phyloP scores from a whole-genome alignment of 2,888 invertebrate genomes.

The Embidobia sp. region DNA sequence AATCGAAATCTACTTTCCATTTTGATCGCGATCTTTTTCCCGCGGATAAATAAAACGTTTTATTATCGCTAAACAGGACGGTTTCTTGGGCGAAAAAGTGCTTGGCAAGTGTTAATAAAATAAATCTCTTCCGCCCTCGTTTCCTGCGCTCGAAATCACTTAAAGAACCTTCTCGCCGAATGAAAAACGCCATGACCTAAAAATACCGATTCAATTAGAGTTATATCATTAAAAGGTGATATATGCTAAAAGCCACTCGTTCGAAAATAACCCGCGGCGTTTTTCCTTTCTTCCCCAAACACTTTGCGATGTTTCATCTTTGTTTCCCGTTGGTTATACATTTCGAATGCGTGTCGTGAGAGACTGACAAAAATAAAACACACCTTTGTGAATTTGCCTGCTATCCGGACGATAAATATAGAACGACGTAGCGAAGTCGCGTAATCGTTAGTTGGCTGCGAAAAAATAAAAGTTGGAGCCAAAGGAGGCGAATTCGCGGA shows the following conservation, averaged over 20 bases:
- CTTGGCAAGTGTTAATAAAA: slow-evolving; percentile 43
- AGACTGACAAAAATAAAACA: slow-evolving; percentile 54
- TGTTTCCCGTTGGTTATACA: slow-evolving; percentile 32
- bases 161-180: slow-evolving; percentile 24
- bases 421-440: slow-evolving; percentile 26
- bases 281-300: slow-evolving; percentile 31
- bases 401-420: slow-evolving; percentile 45
- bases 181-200: slow-evolving; percentile 41
- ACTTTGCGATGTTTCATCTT: slow-evolving; percentile 33
- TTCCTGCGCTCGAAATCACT: slow-evolving; percentile 23
- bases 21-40: background rate
- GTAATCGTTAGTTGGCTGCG: slow-evolving; percentile 34
- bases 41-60: background rate
- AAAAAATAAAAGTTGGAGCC: slow-evolving; percentile 30
- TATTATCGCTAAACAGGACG: background rate
- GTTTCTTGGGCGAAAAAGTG: background rate
- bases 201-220: slow-evolving; percentile 50
- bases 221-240: slow-evolving; percentile 52
- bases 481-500: slow-evolving; percentile 5
- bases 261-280: slow-evolving; percentile 26
- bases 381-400: slow-evolving; percentile 49
- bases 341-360: slow-evolving; percentile 36
- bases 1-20: no score
- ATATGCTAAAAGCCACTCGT: slow-evolving; percentile 49
- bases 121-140: slow-evolving; percentile 30